Evolutionary conservation across 1,140 invertebrate genomes (phyloP).

Genomic region (Pinna nobilis): DNA sequence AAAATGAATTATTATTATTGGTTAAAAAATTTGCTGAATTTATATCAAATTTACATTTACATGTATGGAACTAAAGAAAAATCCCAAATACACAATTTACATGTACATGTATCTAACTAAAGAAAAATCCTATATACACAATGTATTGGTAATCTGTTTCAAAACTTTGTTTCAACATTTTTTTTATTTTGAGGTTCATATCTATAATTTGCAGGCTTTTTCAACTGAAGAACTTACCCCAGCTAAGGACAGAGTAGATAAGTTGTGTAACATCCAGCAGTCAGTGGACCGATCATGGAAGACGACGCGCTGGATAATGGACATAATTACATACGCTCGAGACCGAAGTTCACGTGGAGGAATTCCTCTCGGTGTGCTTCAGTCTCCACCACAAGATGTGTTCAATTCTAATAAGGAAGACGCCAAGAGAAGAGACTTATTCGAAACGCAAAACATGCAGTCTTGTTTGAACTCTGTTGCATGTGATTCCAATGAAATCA

Average conservation of each 20-base stretch:
- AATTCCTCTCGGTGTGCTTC: slow-evolving; percentile 61
- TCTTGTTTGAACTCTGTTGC: slow-evolving; percentile 29
- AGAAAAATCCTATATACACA: too few species aligned
- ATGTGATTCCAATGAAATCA: slow-evolving; percentile 64
- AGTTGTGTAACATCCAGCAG: slow-evolving; percentile 77
- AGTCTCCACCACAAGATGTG: slow-evolving; percentile 21
- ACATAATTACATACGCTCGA: slow-evolving; percentile 92
- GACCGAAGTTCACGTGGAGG: slow-evolving; percentile 80
- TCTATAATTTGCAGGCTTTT: slow-evolving; percentile 83
- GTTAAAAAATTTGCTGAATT: too few species aligned
- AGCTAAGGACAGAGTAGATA: slow-evolving; percentile 88
- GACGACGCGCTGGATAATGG: slow-evolving; percentile 94
- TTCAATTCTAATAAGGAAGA: slow-evolving; percentile 12
- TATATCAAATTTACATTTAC: too few species aligned
- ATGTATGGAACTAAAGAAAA: too few species aligned
- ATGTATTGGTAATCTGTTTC: too few species aligned
- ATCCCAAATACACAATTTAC: too few species aligned
- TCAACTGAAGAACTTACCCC: slow-evolving; percentile 89
- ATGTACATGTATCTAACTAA: too few species aligned
- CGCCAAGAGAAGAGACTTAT: slow-evolving; percentile 35
- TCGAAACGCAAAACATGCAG: slow-evolving; percentile 57
- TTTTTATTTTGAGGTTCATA: too few species aligned
- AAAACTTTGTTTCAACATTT: too few species aligned
- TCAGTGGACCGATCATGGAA: slow-evolving; percentile 85
- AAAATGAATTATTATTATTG: too few species aligned